Evolutionary conservation across 2,888 invertebrate species (phyloP), one percentile per base, ranked within the genome.

Genomic region (Cheilosia vernalis): DNA sequence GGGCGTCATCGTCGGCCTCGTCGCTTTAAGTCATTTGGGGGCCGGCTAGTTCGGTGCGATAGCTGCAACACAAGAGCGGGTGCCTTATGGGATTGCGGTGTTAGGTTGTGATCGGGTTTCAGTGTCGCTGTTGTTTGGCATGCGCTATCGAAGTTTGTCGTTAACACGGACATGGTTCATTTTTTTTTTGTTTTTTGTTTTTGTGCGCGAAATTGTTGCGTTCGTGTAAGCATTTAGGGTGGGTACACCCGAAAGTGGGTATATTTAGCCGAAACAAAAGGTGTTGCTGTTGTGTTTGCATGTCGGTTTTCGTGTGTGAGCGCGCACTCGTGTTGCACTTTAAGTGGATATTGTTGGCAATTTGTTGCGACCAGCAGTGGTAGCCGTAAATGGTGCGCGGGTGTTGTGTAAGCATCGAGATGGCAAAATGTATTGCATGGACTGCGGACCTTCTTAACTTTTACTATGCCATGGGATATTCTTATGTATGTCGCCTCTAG

Each of bases 1-100:
- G 81, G 73, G 85, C 81, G 81, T 85, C 85, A 80, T 81, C 55
- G 69, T 55, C 66, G 44, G 53, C 63, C 60, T 70, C 81, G 79
- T 53, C 30, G 67, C 76, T 70, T 70, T 64, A 30, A 70, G 66
- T 78, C 78, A 69, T 77, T 69, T 55, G 44, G 70, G 21, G 81
- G 70, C 81, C 81, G 73, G 77, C 44, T 49, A 66, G 70, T 76
- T 66, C 53, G 77, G 63, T 51, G 42, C 58, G 15, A 51, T 51
- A n/a, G n/a, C 19, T 51, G 78, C 56, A 30, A 9, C 30, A 9
- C 9, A 81, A 81, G 81, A 53, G 76, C 81, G 63, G 77, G 86
- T 86, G 86, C 86, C 72, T 82, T 86, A 86, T 86, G 86, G 82
- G 58, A 82, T 78, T 69, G 81, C 85, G 69, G 58, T 80, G 64